Conservation (phyloP, 2,113 vertebrate genomes). For the Stigmatopora nigra region DNA sequence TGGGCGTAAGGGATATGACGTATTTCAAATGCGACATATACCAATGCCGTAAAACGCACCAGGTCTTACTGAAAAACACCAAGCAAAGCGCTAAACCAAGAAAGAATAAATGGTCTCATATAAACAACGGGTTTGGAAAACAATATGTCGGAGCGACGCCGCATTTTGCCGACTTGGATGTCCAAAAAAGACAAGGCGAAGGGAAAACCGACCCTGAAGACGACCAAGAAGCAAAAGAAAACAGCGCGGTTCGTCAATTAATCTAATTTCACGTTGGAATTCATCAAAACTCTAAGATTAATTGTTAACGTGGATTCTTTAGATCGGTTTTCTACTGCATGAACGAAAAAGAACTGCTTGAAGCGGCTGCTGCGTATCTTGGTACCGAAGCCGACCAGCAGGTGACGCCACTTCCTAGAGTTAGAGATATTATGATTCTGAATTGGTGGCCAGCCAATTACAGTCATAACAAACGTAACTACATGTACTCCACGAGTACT, state of each 20-base stretch:
- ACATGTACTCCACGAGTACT: no score
- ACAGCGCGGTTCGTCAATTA: conserved; percentile 27
- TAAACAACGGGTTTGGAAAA: neutral
- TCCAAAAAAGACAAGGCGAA: conserved; percentile 15
- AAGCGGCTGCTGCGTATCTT: conserved; percentile 45
- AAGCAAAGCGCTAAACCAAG: neutral
- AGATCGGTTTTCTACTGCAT: conserved; percentile 61
- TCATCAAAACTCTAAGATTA: neutral
- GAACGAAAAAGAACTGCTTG: conserved; percentile 66
- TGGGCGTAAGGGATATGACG: no score
- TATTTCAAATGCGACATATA: no score
- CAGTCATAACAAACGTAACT: no score
- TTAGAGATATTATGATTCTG: no score
- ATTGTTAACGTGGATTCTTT: conserved; percentile 2
- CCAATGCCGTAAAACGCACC: neutral
- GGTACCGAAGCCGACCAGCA: conserved; percentile 7
- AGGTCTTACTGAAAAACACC: neutral
- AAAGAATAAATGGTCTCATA: neutral
- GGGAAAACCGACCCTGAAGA: conserved; percentile 25
- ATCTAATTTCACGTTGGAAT: neutral
- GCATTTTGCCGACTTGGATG: conserved; percentile 67
- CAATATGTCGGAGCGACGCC: conserved; percentile 43
- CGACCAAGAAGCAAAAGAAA: conserved; percentile 20
- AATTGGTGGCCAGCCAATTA: no score
- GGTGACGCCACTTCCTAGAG: conserved; percentile 30